Evolutionary conservation across 2,113 vertebrate species (phyloP).

Genomic region (Motacilla alba): DNA sequence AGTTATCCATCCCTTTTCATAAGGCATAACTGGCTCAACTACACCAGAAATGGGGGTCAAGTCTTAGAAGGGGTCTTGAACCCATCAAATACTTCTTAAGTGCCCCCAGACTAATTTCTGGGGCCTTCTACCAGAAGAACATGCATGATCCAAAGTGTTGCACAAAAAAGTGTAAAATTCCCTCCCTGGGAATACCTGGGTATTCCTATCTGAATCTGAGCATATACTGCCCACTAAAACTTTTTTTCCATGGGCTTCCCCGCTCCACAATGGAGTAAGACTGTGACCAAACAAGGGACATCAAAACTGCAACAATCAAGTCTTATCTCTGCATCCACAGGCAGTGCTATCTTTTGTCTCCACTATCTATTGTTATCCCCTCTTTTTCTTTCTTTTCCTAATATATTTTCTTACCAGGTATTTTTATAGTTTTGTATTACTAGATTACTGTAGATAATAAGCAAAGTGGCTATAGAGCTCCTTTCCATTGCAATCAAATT

Average conservation of each 20-base stretch:
- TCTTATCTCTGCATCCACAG: neutral
- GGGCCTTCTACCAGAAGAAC: neutral
- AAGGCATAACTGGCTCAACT: neutral
- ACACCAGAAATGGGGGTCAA: neutral
- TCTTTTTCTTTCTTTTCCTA: neutral
- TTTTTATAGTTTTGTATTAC: neutral
- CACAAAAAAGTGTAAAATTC: no score
- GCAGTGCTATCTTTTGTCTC: neutral
- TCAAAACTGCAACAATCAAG: neutral
- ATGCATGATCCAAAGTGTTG: neutral
- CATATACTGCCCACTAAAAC: neutral
- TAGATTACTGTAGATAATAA: neutral
- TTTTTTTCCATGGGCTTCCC: neutral
- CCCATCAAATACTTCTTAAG: neutral
- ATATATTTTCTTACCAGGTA: neutral
- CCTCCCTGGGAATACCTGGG: no score
- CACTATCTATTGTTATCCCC: neutral
- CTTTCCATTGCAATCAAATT: neutral
- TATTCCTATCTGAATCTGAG: neutral
- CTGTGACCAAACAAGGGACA: neutral
- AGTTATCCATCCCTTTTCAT: neutral
- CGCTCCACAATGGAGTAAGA: accelerated
- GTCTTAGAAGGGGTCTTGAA: neutral
- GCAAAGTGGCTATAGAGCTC: neutral
- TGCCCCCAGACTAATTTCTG: neutral